These are phyloP conservation scores for Clarias batrachus DNA, from an alignment of 2,113 vertebrate species.

Conservation along the genomic window DNA sequence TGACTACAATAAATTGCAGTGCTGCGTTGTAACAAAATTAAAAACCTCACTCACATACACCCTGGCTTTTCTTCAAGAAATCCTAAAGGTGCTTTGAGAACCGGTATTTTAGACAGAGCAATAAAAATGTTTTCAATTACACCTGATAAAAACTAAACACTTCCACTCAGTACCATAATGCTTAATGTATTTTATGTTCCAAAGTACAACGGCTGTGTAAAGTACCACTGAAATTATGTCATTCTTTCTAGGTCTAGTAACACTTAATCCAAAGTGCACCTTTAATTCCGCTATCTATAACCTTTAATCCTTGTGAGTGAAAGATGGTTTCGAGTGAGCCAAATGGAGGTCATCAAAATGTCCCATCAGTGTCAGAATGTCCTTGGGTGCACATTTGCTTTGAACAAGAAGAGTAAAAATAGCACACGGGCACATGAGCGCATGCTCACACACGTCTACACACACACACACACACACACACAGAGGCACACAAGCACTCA, in stretches of 20 bases:
- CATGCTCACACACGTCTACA: background rate
- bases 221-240: background rate
- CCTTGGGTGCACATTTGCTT: constrained; percentile 22
- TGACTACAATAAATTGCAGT: background rate
- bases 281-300: constrained; percentile 9
- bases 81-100: background rate
- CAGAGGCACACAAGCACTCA: background rate
- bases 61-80: background rate
- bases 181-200: background rate
- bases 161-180: background rate
- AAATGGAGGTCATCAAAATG: constrained; percentile 23
- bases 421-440: background rate
- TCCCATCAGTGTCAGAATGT: constrained; percentile 16
- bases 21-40: background rate
- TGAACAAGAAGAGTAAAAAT: constrained; percentile 23
- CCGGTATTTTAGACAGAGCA: background rate
- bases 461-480: background rate
- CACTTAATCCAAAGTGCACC: constrained; percentile 1
- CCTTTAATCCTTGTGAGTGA: constrained; percentile 15
- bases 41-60: background rate
- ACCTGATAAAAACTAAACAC: background rate
- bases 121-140: background rate
- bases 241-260: background rate
- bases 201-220: background rate
- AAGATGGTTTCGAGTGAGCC: constrained; percentile 5